Conservation (phyloP, 2,888 invertebrate species). For the Panopea generosa region DNA sequence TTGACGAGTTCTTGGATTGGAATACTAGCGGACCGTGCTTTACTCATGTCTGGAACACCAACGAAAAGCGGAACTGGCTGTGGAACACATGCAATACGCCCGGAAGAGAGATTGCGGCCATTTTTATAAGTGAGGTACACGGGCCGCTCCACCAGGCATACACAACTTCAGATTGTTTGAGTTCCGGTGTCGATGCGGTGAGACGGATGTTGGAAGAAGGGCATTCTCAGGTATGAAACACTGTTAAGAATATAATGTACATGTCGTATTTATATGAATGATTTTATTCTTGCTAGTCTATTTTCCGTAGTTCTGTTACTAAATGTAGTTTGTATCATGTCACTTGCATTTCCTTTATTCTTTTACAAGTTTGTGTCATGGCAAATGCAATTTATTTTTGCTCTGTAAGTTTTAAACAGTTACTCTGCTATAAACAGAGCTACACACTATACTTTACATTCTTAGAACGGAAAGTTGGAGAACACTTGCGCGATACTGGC, state of each 20-base stretch:
- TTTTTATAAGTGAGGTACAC: conserved; percentile 63
- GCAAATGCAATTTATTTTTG: too few relatives aligned
- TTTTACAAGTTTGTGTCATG: too few relatives aligned
- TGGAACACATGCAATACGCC: conserved; percentile 64
- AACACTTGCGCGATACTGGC: too few relatives aligned
- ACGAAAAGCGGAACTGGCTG: conserved; percentile 59
- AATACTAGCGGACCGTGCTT: conserved; percentile 53
- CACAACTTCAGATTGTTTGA: conserved; percentile 32
- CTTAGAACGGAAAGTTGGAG: too few relatives aligned
- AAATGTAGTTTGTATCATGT: too few relatives aligned
- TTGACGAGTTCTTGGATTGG: conserved; percentile 54
- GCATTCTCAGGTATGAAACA: conserved; percentile 37
- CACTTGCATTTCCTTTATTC: too few relatives aligned
- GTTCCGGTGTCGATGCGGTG: conserved; percentile 34
- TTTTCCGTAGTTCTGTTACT: too few relatives aligned
- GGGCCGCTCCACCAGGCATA: conserved; percentile 53
- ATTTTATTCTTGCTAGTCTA: too few relatives aligned
- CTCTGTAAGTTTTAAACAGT: too few relatives aligned
- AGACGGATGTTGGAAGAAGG: conserved; percentile 57
- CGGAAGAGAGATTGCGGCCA: conserved; percentile 54
- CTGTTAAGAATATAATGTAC: neutral
- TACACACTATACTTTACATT: too few relatives aligned
- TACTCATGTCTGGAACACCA: conserved; percentile 65
- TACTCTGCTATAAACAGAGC: too few relatives aligned
- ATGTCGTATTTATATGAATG: neutral